Conservation (phyloP, 2,113 vertebrate species). For the Willisornis vidua region DNA sequence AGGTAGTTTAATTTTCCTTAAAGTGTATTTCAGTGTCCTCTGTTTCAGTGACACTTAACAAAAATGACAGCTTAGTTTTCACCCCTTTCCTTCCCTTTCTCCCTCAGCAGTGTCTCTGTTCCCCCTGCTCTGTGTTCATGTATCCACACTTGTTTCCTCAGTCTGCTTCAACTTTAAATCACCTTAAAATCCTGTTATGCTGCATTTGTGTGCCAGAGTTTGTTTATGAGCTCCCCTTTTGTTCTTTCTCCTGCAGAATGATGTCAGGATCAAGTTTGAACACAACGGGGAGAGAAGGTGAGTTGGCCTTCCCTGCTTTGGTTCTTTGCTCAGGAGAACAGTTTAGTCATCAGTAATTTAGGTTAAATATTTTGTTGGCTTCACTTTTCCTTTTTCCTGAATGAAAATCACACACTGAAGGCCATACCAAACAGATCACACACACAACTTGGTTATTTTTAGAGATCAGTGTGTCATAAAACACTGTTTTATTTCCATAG, state of each 20-base stretch:
- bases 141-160: not conserved
- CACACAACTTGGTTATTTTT: not conserved
- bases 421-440: not conserved
- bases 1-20: not conserved
- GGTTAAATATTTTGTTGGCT: not conserved
- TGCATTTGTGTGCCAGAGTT: not conserved
- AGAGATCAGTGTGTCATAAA: not conserved
- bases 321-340: not conserved
- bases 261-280: conserved; percentile 97
- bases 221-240: conserved; percentile 24
- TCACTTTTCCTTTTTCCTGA: not conserved
- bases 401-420: not conserved
- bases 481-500: not conserved
- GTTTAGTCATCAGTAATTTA: not conserved
- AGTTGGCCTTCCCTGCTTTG: conserved; percentile 37
- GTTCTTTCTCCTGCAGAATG: conserved; percentile 79
- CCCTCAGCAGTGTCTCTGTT: not conserved
- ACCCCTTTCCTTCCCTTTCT: not conserved
- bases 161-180: not conserved
- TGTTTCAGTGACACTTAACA: not conserved
- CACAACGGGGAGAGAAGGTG: conserved; percentile 91
- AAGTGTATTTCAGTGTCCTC: not conserved
- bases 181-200: rapidly evolving
- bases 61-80: not conserved
- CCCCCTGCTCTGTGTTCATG: not conserved